Percentiles rank a stretch among this genome's conserved stretches.
phyloP scores from a whole-genome alignment of 92 coral and sea anemone species.

The Siderastrea siderea region DNA sequence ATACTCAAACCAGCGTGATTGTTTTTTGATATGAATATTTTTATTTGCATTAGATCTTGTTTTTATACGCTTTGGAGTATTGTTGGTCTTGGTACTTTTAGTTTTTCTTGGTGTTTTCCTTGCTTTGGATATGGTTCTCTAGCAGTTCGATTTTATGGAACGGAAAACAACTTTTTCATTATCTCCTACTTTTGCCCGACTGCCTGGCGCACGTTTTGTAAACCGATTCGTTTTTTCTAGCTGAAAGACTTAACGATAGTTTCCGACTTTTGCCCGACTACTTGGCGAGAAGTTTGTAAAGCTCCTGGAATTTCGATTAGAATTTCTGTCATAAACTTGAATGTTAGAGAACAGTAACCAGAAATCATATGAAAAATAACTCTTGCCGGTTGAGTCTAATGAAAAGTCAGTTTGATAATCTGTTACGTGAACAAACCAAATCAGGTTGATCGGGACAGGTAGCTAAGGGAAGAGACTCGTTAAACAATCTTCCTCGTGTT shows the following conservation, averaged over 20 bases:
- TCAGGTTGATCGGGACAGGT: not conserved
- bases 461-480: not conserved
- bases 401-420: not conserved
- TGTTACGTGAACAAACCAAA: not conserved
- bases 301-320: not conserved
- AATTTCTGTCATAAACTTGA: not conserved
- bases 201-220: not conserved
- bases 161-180: no score
- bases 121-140: constrained; percentile 3
- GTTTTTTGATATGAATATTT: constrained; percentile 14
- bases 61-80: not conserved
- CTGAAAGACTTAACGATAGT: not conserved
- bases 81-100: not conserved
- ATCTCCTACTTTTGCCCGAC: not conserved
- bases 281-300: not conserved
- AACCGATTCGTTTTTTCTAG: not conserved
- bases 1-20: not conserved
- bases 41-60: constrained; percentile 3
- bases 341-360: constrained; percentile 8
- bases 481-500: not conserved
- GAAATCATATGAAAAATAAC: not conserved
- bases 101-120: not conserved
- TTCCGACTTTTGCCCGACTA: not conserved
- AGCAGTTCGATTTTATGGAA: not conserved
- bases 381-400: not conserved